phyloP scores from a whole-genome alignment of 2,888 invertebrate species.

The Blastobasis adustella region DNA sequence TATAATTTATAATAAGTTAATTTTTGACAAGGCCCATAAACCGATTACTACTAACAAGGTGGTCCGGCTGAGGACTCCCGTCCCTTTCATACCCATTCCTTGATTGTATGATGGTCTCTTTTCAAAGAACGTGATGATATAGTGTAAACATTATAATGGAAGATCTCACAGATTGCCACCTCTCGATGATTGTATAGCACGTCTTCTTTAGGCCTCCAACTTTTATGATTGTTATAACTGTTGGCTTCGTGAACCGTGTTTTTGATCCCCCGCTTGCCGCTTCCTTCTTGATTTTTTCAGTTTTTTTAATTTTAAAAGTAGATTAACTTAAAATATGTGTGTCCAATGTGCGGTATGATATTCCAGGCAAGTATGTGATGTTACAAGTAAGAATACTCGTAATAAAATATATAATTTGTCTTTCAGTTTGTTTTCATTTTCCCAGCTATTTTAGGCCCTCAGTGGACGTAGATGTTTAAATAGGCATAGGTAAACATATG shows the following conservation, averaged over 20 bases:
- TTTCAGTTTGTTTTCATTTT: too few species aligned
- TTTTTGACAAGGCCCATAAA: conserved; percentile 58
- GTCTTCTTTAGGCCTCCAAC: conserved; percentile 28
- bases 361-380: background rate
- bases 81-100: conserved; percentile 14
- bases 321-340: background rate
- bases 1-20: conserved; percentile 50
- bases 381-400: too few species aligned
- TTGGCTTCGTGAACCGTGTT: background rate
- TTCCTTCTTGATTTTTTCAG: background rate
- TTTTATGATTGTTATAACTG: conserved; percentile 30
- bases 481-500: too few species aligned
- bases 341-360: background rate
- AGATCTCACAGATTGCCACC: conserved; percentile 47
- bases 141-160: conserved; percentile 33
- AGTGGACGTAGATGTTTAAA: too few species aligned
- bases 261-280: conserved; percentile 12
- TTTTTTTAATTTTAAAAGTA: background rate
- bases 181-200: conserved; percentile 39
- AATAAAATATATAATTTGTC: too few species aligned
- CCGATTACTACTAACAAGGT: conserved; percentile 68
- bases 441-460: too few species aligned
- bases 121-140: conserved; percentile 46
- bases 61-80: conserved; percentile 34
- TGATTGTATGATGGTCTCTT: conserved; percentile 24